Base-by-base conservation (phyloP, 2,797 vertebrate species). In the Paratrypauchen microcephalus region DNA sequence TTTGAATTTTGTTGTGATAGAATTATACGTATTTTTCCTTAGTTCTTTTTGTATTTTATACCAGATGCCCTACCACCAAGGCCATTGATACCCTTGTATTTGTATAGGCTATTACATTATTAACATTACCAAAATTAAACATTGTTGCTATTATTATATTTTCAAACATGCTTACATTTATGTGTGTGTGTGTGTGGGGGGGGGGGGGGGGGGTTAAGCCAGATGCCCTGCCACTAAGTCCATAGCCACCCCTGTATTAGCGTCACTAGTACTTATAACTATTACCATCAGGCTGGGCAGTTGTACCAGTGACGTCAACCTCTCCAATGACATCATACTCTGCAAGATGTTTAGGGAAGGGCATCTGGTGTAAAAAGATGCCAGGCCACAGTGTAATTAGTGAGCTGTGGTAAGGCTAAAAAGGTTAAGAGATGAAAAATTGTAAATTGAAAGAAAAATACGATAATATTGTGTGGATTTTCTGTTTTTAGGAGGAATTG, bases 401-500 rank as follows among this genome's bases (percentile, higher is more conserved):
- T 41, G 11, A 41, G 48, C 48, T 50, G 48, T 7, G 48, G 19
- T 5, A n/a, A 52, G 6, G 48, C 6, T 16, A n/a, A n/a, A n/a
- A 52, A 8, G 48, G 48, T 18, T 19, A 52, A 52, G 8, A 52
- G 13, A 26, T 5, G 23, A 57, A 57, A 36, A 36, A 36, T 9
- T 7, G 32, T 36, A 36, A 36, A 36, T 9, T 36, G 13, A 21
- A 15, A 13, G 24, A 57, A 6, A 28, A 57, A 28, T 6, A 4
- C 15, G 13, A 6, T 13, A 4, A 5, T 57, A 16, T 7, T 57
- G 15, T 28, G 24, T 57, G 55, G 55, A 57, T 24, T 57, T 36
- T 57, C 55, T 16, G 55, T 26, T 57, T 26, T 24, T 57, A 21
- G 55, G 54, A 26, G 54, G 54, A 57, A 57, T 28, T 57, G 55